Conservation (phyloP, 2,888 invertebrate genomes). For the Drosophila algonquin region DNA sequence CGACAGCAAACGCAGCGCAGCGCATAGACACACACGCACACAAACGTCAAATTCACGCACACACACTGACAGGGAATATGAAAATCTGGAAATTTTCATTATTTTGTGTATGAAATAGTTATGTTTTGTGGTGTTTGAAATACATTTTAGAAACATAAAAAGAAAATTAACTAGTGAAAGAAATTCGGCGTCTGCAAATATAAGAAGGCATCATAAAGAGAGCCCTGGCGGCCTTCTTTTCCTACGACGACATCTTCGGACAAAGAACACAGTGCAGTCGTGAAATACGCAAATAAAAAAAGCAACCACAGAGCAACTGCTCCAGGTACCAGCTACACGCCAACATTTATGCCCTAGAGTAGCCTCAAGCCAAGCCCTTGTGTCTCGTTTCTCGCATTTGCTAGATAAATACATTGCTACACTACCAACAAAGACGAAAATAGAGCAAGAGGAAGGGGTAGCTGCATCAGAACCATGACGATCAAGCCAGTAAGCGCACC, state of each 20-base stretch:
- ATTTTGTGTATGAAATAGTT: slow-evolving; percentile 4
- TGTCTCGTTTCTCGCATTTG: background rate
- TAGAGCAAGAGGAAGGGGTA: slow-evolving; percentile 21
- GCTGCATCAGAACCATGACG: slow-evolving; percentile 75
- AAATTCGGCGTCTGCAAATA: background rate
- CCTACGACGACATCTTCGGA: slow-evolving; percentile 31
- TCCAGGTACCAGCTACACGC: background rate
- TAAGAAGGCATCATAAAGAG: background rate
- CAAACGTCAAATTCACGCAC: background rate
- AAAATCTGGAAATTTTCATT: slow-evolving; percentile 60
- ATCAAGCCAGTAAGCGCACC: slow-evolving; percentile 82
- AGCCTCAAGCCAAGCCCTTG: slow-evolving; percentile 4
- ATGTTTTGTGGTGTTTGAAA: background rate
- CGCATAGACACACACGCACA: slow-evolving; percentile 22
- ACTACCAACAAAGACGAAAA: slow-evolving; percentile 18
- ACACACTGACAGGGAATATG: slow-evolving; percentile 41
- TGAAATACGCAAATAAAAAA: slow-evolving; percentile 4
- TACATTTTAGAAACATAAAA: slow-evolving; percentile 19
- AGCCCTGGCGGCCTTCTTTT: slow-evolving; percentile 22
- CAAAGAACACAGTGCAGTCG: slow-evolving; percentile 16
- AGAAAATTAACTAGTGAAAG: background rate
- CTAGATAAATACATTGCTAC: background rate
- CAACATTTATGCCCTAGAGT: slow-evolving; percentile 10
- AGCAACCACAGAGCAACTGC: background rate
- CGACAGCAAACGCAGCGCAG: slow-evolving; percentile 26